These are phyloP conservation scores for Acrossocheilus wenchowensis DNA, from an alignment of 2,797 vertebrate species.

Conservation along the genomic window DNA sequence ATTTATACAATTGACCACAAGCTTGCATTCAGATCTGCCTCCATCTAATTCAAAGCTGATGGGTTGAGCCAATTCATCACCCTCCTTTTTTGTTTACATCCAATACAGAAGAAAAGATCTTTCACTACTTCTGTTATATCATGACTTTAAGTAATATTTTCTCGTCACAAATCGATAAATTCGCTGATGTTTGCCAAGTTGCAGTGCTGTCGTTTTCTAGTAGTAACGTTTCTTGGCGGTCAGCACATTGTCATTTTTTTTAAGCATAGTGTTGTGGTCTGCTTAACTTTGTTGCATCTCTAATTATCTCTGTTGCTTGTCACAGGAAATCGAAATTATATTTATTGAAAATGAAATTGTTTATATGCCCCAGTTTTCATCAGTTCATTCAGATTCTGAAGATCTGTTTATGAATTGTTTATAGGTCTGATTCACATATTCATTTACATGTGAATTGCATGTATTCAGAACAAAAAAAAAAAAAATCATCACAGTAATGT, in stretches of 20 bases:
- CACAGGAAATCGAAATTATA: not conserved
- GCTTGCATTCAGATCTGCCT: not conserved
- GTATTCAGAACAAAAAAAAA: too few relatives aligned
- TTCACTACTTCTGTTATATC: not conserved
- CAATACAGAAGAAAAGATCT: not conserved
- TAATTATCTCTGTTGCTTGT: not conserved
- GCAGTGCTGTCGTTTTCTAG: not conserved
- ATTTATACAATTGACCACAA: not conserved
- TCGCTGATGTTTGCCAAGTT: not conserved
- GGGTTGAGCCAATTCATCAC: not conserved
- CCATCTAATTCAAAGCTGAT: not conserved
- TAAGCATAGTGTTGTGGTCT: not conserved
- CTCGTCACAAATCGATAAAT: not conserved
- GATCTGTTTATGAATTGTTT: too few relatives aligned
- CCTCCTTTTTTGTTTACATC: not conserved
- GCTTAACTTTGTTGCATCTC: not conserved
- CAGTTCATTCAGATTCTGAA: too few relatives aligned
- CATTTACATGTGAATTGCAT: too few relatives aligned
- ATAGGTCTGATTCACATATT: too few relatives aligned
- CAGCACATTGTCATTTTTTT: not conserved
- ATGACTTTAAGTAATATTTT: not conserved
- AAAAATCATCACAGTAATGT: too few relatives aligned
- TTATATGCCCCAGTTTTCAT: not conserved
- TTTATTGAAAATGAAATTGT: not conserved
- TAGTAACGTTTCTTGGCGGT: not conserved